Conservation (phyloP, 1,140 invertebrate species). For the Drosophila setifemur region DNA sequence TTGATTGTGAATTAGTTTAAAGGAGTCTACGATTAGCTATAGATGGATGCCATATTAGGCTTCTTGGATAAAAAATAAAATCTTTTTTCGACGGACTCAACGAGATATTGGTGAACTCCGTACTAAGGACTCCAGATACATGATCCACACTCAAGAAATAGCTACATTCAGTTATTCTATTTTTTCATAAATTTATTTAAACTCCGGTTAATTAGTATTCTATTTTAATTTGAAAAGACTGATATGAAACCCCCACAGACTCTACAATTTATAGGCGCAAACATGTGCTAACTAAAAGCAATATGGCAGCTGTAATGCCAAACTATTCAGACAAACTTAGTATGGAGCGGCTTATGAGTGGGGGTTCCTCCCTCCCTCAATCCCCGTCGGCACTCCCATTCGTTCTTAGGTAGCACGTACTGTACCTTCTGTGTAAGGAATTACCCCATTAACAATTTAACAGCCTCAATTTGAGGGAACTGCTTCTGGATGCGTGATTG, state of each 20-base stretch:
- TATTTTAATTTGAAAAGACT: neutral
- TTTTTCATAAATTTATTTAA: too few relatives aligned
- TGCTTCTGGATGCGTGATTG: conserved; percentile 28
- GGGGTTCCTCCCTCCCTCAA: neutral
- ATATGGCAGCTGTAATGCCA: conserved; percentile 7
- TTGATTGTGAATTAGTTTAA: too few relatives aligned
- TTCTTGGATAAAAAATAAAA: too few relatives aligned
- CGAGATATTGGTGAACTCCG: too few relatives aligned
- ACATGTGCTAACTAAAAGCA: conserved; percentile 1
- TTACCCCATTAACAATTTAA: conserved; percentile 77
- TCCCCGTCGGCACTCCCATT: neutral
- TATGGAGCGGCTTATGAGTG: neutral
- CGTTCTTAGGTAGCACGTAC: conserved; percentile 19
- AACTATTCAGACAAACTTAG: conserved; percentile 20
- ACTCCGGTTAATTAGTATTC: neutral
- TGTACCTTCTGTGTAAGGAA: conserved; percentile 57
- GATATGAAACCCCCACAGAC: neutral
- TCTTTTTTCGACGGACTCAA: too few relatives aligned
- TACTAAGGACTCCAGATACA: too few relatives aligned
- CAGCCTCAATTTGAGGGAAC: conserved; percentile 60
- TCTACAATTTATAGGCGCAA: neutral
- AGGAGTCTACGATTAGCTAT: too few relatives aligned
- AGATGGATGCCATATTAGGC: too few relatives aligned
- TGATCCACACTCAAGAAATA: too few relatives aligned
- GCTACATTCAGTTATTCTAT: too few relatives aligned